These are phyloP conservation scores for Ericerus pela DNA, from an alignment of 1,140 invertebrate genomes.

Conservation along the genomic window DNA sequence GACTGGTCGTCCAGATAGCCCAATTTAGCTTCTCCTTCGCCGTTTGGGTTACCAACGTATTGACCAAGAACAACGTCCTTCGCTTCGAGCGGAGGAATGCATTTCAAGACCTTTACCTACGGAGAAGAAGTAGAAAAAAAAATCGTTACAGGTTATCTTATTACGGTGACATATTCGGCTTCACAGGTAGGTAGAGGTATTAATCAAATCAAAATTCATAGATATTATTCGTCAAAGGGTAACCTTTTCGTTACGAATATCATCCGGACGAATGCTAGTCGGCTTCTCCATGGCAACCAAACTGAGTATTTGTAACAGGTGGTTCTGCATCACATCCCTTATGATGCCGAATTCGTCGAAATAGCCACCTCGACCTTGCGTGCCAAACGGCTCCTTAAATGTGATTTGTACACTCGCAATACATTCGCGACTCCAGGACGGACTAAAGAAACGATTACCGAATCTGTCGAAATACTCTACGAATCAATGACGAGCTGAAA, in stretches of 20 bases:
- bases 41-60: slow-evolving; percentile 81
- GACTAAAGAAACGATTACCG: slow-evolving; percentile 73
- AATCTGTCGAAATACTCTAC: slow-evolving; percentile 41
- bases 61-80: slow-evolving; percentile 91
- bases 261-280: slow-evolving; percentile 80
- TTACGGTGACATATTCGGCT: no score
- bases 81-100: slow-evolving; percentile 58
- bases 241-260: slow-evolving; percentile 93
- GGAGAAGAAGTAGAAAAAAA: no score
- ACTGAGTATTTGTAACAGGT: slow-evolving; percentile 91
- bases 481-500: slow-evolving; percentile 1
- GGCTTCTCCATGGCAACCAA: slow-evolving; percentile 99
- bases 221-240: no score
- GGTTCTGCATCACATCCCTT: slow-evolving; percentile 98
- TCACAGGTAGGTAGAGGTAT: no score
- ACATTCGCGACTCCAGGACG: slow-evolving; percentile 87
- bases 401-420: slow-evolving; percentile 90
- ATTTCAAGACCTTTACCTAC: slow-evolving; percentile 83
- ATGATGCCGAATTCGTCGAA: slow-evolving; percentile 99
- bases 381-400: slow-evolving; percentile 98
- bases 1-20: slow-evolving; percentile 93
- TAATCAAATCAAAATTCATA: no score
- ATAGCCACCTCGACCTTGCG: slow-evolving; percentile 93
- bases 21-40: slow-evolving; percentile 53
- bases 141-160: no score